Evolutionary conservation across 2,113 vertebrate species (phyloP), one percentile per base, ranked within the genome.

Genomic region (Chascanopsetta lugubris): DNA sequence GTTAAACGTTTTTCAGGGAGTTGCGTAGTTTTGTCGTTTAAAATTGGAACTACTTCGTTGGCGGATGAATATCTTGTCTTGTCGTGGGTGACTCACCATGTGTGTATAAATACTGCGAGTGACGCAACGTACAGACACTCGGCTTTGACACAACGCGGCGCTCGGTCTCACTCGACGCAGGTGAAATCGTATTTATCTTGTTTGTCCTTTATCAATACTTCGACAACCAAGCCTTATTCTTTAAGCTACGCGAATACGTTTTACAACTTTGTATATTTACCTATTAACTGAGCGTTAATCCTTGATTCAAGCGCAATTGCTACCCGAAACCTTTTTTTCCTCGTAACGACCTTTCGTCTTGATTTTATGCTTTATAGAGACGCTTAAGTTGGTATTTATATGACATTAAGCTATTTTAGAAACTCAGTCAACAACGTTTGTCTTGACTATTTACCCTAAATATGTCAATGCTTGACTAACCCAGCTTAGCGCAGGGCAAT

Each of bases 21-120:
- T 21, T 8, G 30, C 2, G 1, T 29, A n/a, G 32, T 29, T 46
- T n/a, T 13, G 12, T 21, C 9, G 4, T 2, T 1, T 20, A 0
- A 27, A 30, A 2, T 0, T 1, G 57, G 87, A 11, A 71, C 86
- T 91, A 84, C 2, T 74, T 89, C 82, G 8, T 72, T 25, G 1
- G 68, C 86, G 92, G 81, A 88, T 38, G 88, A 60, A 69, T 72
- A 79, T 8, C 8, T 46, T 2, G 2, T 18, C 3, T 29, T 40
- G 2, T 6, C 1, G 1, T 0, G 4, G 25, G 24, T 59, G 50
- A 43, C 6, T 57, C 51, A 82, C 84, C 8, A 1, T 3, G 2
- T n/a, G 18, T 11, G 26, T 82, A 89, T 90, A 89, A 86, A 73
- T 40, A 0, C 0, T 0, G 0, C 17, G 0, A 5, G 10, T 9